Conservation (phyloP, 2,113 vertebrate species). For the Myotis brandtii region DNA sequence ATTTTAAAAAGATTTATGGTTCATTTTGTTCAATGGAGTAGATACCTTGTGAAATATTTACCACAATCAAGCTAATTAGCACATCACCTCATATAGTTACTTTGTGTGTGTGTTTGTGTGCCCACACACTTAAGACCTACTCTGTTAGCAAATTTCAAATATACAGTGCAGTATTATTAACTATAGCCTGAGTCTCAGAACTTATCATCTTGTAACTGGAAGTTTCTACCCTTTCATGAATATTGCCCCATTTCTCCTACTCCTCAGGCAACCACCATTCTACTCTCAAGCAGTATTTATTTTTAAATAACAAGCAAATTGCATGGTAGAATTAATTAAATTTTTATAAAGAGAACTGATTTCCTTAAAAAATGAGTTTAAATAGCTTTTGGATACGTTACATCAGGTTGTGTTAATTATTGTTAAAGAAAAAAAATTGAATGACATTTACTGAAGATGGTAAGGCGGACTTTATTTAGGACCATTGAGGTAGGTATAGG, state of each 20-base stretch:
- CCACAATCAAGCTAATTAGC: background rate
- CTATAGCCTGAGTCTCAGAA: background rate
- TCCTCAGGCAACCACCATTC: background rate
- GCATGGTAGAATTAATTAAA: background rate
- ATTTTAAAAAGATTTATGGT: background rate
- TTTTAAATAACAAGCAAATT: background rate
- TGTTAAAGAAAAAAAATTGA: background rate
- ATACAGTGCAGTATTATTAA: background rate
- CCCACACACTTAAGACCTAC: background rate
- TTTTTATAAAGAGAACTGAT: slow-evolving; percentile 10
- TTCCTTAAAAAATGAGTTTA: background rate
- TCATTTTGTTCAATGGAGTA: background rate
- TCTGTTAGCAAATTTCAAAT: background rate
- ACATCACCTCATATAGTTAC: background rate
- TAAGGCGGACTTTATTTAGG: background rate
- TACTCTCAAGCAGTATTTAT: background rate
- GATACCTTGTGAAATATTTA: background rate
- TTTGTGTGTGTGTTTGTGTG: background rate
- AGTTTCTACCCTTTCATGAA: background rate
- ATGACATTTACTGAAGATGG: background rate
- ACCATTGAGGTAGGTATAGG: background rate
- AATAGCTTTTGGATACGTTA: background rate
- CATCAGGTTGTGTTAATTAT: background rate
- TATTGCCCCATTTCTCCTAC: background rate
- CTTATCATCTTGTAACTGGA: background rate